phyloP scores from a whole-genome alignment of 2,888 invertebrate genomes.

The Loripinus fragilis region DNA sequence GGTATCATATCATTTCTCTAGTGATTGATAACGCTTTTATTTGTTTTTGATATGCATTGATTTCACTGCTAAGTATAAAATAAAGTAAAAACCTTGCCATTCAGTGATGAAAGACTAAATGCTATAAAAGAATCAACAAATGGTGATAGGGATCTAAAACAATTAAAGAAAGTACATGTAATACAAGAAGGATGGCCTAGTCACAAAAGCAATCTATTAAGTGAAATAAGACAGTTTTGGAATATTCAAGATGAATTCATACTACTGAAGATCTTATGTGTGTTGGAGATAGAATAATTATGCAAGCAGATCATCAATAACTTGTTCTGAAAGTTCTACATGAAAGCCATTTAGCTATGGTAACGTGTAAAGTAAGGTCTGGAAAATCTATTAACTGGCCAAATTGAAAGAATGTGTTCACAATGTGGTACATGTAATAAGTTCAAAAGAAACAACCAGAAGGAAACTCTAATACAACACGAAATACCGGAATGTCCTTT shows the following conservation, averaged over 20 bases:
- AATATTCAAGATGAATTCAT: conserved; percentile 31
- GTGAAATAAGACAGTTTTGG: conserved; percentile 19
- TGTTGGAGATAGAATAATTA: conserved; percentile 26
- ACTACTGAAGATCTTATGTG: conserved; percentile 21
- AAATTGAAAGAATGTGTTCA: conserved; percentile 28
- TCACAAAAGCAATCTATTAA: background rate
- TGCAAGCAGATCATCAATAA: conserved; percentile 15
- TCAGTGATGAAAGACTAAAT: conserved; percentile 17
- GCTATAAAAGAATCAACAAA: conserved; percentile 10
- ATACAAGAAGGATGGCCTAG: conserved; percentile 28
- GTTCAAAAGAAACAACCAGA: conserved; percentile 3
- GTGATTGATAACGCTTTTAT: no score
- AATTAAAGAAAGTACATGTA: background rate
- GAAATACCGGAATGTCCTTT: conserved; percentile 41
- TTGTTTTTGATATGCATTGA: no score
- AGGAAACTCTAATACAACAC: conserved; percentile 30
- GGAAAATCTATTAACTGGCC: conserved; percentile 23
- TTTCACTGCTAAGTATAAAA: background rate
- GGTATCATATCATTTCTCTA: no score
- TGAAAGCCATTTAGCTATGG: conserved; percentile 36
- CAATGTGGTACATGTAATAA: conserved; percentile 25
- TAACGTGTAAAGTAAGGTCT: conserved; percentile 13
- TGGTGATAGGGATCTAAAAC: conserved; percentile 11
- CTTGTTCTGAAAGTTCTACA: conserved; percentile 30
- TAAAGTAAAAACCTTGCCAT: conserved; percentile 9